Evolutionary conservation across 64 coral and sea anemone species (phyloP).

Genomic region (Orbicella faveolata): DNA sequence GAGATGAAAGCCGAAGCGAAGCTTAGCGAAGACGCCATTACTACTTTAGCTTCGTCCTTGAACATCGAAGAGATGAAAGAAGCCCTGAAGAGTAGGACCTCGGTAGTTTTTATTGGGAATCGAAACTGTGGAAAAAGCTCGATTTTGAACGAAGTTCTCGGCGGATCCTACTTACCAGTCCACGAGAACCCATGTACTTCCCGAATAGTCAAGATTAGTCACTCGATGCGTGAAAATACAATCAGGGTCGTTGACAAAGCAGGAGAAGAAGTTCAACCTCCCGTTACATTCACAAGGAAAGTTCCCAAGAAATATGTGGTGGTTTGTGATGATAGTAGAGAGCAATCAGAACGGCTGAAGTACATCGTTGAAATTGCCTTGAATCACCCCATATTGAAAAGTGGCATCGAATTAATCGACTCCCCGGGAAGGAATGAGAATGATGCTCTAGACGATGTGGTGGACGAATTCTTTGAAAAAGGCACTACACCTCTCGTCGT

Average conservation of each 20-base stretch:
- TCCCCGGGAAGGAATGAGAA: conserved; percentile 47
- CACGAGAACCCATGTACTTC: conserved; percentile 50
- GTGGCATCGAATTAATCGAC: conserved; percentile 51
- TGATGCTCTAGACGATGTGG: conserved; percentile 31
- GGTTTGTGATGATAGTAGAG: background rate
- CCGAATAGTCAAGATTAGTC: conserved; percentile 33
- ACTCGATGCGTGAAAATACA: background rate
- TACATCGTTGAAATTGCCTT: conserved; percentile 23
- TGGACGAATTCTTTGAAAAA: conserved; percentile 39
- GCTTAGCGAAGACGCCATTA: conserved; percentile 10
- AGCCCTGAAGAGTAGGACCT: background rate
- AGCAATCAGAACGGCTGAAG: background rate
- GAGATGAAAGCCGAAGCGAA: conserved; percentile 12
- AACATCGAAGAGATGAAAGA: conserved; percentile 2
- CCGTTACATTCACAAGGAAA: background rate
- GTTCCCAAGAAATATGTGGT: conserved; percentile 25
- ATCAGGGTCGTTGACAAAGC: conserved; percentile 12
- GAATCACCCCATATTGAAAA: conserved; percentile 30
- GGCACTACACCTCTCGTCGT: conserved; percentile 38
- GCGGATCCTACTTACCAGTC: conserved; percentile 11
- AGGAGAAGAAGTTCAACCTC: background rate
- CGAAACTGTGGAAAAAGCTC: conserved; percentile 49
- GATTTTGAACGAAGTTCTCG: conserved; percentile 22
- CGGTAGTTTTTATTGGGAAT: conserved; percentile 37
- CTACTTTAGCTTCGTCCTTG: background rate